phyloP scores from a whole-genome alignment of 2,888 invertebrate species.

The Rotaria socialis region DNA sequence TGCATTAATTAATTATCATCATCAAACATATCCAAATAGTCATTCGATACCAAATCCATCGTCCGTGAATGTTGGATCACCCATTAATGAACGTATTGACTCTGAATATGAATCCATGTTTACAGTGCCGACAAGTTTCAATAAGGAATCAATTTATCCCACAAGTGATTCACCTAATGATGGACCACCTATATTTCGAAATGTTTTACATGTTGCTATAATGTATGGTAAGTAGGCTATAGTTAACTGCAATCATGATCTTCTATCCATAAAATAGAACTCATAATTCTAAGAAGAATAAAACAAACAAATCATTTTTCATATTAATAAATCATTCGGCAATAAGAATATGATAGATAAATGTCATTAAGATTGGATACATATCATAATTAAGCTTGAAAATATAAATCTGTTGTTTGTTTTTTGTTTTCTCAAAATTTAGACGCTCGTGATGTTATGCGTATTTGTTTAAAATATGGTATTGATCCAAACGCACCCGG shows the following conservation, averaged over 20 bases:
- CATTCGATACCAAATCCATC: background rate
- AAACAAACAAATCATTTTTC: background rate
- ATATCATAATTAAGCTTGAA: background rate
- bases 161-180: constrained; percentile 48
- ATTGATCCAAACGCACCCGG: constrained; percentile 65
- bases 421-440: constrained; percentile 60
- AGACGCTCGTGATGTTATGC: constrained; percentile 63
- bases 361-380: no score
- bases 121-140: background rate
- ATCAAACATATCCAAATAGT: background rate
- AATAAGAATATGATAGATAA: background rate
- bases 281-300: background rate
- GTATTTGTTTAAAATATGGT: constrained; percentile 63
- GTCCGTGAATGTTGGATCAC: background rate
- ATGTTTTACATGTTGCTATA: constrained; percentile 62
- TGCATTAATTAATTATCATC: constrained; percentile 12
- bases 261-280: background rate
- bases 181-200: constrained; percentile 61
- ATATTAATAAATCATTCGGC: background rate
- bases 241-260: background rate
- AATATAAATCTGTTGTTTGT: background rate
- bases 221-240: constrained; percentile 10
- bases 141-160: background rate
- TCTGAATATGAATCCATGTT: background rate
- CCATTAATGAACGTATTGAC: background rate